Evolutionary conservation across 2,797 vertebrate species (phyloP), one percentile per base, ranked within the genome.

Genomic region (Pyrrhura leucotis): DNA sequence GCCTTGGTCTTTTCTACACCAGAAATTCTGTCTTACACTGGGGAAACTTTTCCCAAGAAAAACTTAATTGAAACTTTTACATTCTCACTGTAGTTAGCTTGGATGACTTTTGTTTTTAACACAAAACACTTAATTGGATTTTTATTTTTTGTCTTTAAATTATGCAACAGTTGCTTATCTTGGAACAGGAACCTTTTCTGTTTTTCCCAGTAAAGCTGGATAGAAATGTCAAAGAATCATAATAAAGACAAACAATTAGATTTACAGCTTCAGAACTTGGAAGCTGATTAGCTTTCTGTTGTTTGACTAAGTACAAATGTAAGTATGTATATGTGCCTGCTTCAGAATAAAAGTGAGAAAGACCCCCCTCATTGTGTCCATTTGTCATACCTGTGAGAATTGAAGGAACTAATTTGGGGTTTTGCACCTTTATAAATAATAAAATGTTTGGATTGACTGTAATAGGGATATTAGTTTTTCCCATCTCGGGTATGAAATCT

Each of bases 401-500:
- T 20, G 67, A 54, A 54, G 31, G 28, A 82, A 28, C 23, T 50
- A 0, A 15, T 58, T 58, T 58, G 10, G 14, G 50, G 54, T 25
- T 80, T 88, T 73, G 5, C 11, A 59, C 7, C 14, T 44, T 59
- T 51, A 53, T 29, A 65, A 93, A 75, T 50, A 67, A 26, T 31
- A 20, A 16, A 39, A 66, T 7, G 4, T 50, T 40, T 65, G 12
- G 13, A 3, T 81, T 80, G 20, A 67, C 19, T 0, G 0, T 67
- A 71, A 54, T 15, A 51, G 18, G 26, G 20, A 7, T 84, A 28
- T 62, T 51, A 14, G 16, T 65, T 37, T 85, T 93, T 90, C 44
- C 11, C 28, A 39, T 25, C 22, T 48, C 8, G 45, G 23, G 4
- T 12, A 2, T 45, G 26, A 61, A 82, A 82, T 8, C 11, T 53